Base-by-base conservation (phyloP, 1,140 invertebrate species). In the Pachypeltis micranthus region DNA sequence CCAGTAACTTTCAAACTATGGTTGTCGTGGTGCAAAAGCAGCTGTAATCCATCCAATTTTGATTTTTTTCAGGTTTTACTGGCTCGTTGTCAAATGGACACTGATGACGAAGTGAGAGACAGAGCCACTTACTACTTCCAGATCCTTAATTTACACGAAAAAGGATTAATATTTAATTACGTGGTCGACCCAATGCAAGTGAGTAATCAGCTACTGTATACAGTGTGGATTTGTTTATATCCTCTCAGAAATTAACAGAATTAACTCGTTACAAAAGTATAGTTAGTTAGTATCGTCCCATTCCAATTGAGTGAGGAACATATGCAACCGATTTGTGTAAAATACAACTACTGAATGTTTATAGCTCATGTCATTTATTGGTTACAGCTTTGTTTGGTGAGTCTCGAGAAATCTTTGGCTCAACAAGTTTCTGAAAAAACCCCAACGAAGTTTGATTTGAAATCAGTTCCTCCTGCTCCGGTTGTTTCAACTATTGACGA, bases 21-120 rank as follows among this genome's bases (percentile, higher is more conserved):
- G n/a, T n/a, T n/a, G n/a, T n/a, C n/a, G n/a, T n/a, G n/a, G n/a
- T n/a, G n/a, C n/a, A n/a, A n/a, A n/a, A n/a, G n/a, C n/a, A n/a
- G n/a, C n/a, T n/a, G n/a, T n/a, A n/a, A n/a, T n/a, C n/a, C n/a
- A n/a, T n/a, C n/a, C n/a, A n/a, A n/a, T 63, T 28, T 58, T 25
- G 21, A 28, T 44, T 47, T 56, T 55, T 16, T 61, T n/a, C 74
- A 83, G 66, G 90, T 90, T 7, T 70, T 91, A 0, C 73, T 91
- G 0, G 83, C 86, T 14, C 84, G 96, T 7, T 98, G 94, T 73
- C 88, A 96, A 73, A 81, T 98, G 75, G 96, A 99, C 74, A 87
- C 88, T 0, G 97, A 99, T 74, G 96, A 99, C 76, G 97, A 99
- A 79, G 97, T 99, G 0, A 79, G 96, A 26, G 96, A 99, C 78